phyloP scores from a whole-genome alignment of 2,888 invertebrate species.

The Coenonympha glycerion region DNA sequence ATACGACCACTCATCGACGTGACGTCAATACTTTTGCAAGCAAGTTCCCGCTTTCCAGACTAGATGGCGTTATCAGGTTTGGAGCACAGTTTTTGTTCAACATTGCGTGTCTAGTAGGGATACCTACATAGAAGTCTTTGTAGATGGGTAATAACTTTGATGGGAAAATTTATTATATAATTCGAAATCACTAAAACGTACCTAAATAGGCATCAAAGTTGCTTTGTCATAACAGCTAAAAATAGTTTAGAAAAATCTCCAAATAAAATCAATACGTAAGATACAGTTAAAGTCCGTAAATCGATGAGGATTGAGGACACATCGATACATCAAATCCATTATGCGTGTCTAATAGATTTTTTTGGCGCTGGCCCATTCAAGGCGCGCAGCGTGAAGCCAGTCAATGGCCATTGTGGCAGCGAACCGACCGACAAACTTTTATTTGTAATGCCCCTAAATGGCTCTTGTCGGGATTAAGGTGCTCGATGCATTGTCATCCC shows the following conservation, averaged over 20 bases:
- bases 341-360: slow-evolving; percentile 74
- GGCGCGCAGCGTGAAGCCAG: slow-evolving; percentile 65
- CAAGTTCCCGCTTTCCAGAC: too few species aligned
- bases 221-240: too few species aligned
- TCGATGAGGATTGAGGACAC: slow-evolving; percentile 54
- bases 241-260: background rate
- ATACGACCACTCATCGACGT: too few species aligned
- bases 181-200: too few species aligned
- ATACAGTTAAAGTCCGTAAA: slow-evolving; percentile 31
- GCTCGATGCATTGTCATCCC: slow-evolving; percentile 59
- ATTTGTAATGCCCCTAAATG: slow-evolving; percentile 73
- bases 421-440: slow-evolving; percentile 64
- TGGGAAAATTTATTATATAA: too few species aligned
- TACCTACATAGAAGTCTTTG: too few species aligned
- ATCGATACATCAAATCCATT: slow-evolving; percentile 56
- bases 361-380: slow-evolving; percentile 68
- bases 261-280: slow-evolving; percentile 26
- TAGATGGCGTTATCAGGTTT: too few species aligned
- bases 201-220: too few species aligned
- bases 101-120: too few species aligned
- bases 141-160: too few species aligned
- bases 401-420: slow-evolving; percentile 69
- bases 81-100: too few species aligned
- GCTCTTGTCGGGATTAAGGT: slow-evolving; percentile 72
- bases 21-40: too few species aligned